Evolutionary conservation across 2,113 vertebrate genomes (phyloP).

Genomic region (Sinocyclocheilus anshuiensis): DNA sequence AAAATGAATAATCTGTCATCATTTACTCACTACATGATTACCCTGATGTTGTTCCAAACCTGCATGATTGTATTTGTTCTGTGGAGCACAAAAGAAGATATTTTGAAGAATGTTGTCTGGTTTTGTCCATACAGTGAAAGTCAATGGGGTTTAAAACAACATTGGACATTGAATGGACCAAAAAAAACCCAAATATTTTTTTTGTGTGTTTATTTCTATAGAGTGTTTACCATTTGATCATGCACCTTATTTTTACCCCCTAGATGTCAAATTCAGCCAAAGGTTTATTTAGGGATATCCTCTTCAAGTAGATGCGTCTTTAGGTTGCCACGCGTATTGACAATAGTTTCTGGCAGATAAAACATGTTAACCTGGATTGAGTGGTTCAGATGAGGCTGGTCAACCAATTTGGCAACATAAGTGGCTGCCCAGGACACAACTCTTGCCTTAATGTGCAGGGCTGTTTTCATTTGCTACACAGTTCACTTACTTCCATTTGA

Average conservation of each 20-base stretch:
- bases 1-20: no score
- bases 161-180: not conserved
- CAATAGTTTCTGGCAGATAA: not conserved
- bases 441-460: no score
- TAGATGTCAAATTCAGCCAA: not conserved
- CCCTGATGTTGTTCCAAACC: not conserved
- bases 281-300: not conserved
- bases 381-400: not conserved
- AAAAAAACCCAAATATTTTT: no score
- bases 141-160: not conserved
- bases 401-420: not conserved
- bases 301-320: not conserved
- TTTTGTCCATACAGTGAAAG: not conserved
- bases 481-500: no score
- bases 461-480: no score
- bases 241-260: not conserved
- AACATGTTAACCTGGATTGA: not conserved
- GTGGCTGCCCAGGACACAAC: no score
- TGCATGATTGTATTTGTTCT: not conserved
- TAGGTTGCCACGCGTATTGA: not conserved
- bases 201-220: not conserved
- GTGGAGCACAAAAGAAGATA: not conserved
- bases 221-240: not conserved
- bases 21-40: no score
- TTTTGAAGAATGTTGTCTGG: not conserved